Evolutionary conservation across 2,888 invertebrate genomes (phyloP).

Genomic region (Lobophora halterata): DNA sequence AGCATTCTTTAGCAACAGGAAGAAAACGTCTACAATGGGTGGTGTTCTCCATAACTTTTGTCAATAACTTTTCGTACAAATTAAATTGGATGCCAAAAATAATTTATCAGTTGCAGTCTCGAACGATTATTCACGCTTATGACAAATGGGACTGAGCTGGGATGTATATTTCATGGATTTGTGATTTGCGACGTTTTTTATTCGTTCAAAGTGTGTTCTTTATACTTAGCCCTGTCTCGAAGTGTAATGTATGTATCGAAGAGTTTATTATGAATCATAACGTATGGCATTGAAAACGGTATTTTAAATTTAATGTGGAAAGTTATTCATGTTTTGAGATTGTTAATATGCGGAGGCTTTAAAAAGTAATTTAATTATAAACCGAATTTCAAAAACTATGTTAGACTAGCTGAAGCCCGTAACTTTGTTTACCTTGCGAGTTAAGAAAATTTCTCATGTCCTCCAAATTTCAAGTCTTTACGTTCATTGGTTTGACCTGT

Average conservation of each 20-base stretch:
- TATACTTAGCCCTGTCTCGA: constrained; percentile 24
- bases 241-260: constrained; percentile 28
- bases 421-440: too few species aligned
- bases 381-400: too few species aligned
- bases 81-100: constrained; percentile 50
- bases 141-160: constrained; percentile 57
- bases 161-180: constrained; percentile 67
- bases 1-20: too few species aligned
- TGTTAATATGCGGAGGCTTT: too few species aligned
- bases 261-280: constrained; percentile 28
- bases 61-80: constrained; percentile 25
- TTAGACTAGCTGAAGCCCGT: too few species aligned
- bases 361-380: too few species aligned
- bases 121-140: constrained; percentile 63
- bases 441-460: too few species aligned
- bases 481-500: too few species aligned
- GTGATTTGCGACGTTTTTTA: constrained; percentile 47
- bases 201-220: constrained; percentile 12
- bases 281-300: constrained; percentile 11
- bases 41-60: constrained; percentile 25
- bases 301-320: too few species aligned
- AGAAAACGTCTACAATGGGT: constrained; percentile 18
- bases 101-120: constrained; percentile 50
- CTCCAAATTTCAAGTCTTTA: too few species aligned
- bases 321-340: too few species aligned